Evolutionary conservation across 2,113 vertebrate species (phyloP).

Genomic region (Morone saxatilis): DNA sequence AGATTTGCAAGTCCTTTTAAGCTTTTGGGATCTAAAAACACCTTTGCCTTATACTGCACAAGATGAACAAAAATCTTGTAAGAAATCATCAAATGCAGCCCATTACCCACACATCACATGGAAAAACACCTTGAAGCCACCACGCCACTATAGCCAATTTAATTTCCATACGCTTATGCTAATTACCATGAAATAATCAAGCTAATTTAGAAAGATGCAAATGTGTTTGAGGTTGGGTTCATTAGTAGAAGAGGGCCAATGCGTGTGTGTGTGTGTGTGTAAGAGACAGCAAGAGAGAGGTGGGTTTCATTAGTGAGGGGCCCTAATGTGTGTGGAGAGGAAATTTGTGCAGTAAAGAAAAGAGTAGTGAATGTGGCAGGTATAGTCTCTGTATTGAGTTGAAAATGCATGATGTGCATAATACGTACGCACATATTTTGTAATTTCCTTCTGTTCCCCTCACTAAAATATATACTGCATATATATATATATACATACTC

Average conservation of each 20-base stretch:
- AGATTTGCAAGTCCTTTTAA: slow-evolving; percentile 40
- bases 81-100: slow-evolving; percentile 70
- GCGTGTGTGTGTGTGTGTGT: slow-evolving; percentile 1
- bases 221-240: slow-evolving; percentile 78
- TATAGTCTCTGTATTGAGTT: slow-evolving; percentile 5
- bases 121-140: slow-evolving; percentile 81
- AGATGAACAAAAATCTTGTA: slow-evolving; percentile 47
- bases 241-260: slow-evolving; percentile 72
- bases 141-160: slow-evolving; percentile 76
- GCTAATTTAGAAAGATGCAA: slow-evolving; percentile 83
- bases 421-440: neutral
- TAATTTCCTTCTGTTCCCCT: neutral
- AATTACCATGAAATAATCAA: slow-evolving; percentile 84
- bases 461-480: neutral
- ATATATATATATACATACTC: neutral
- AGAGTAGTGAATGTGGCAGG: slow-evolving; percentile 25
- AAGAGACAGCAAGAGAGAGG: neutral
- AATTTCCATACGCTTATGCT: slow-evolving; percentile 84
- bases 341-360: slow-evolving; percentile 46
- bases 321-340: slow-evolving; percentile 62
- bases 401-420: neutral
- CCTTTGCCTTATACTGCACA: slow-evolving; percentile 21
- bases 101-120: slow-evolving; percentile 70
- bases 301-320: slow-evolving; percentile 62
- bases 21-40: slow-evolving; percentile 36